phyloP scores from a whole-genome alignment of 2,888 invertebrate genomes.

The Drosophila phalerata region DNA sequence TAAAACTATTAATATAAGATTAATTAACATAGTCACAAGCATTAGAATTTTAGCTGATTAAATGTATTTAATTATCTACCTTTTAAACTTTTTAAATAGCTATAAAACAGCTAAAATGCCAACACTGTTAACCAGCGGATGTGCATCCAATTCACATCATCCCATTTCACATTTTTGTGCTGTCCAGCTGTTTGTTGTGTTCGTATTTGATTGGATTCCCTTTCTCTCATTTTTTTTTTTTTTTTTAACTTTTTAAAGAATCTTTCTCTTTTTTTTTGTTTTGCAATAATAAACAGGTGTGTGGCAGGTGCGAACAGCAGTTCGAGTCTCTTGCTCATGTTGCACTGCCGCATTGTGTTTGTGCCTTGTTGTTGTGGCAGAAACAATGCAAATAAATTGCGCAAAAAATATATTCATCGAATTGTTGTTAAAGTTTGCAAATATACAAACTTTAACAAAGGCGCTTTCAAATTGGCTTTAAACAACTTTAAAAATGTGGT shows the following conservation, averaged over 20 bases:
- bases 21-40: no score
- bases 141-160: constrained; percentile 8
- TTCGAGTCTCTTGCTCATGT: constrained; percentile 10
- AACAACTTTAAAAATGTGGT: constrained; percentile 5
- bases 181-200: constrained; percentile 44
- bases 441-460: constrained; percentile 9
- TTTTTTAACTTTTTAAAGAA: constrained; percentile 4
- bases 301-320: constrained; percentile 32
- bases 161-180: neutral
- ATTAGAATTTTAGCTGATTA: no score
- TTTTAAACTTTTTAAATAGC: neutral
- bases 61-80: no score
- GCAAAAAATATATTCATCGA: constrained; percentile 36
- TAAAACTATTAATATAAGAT: no score
- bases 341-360: constrained; percentile 25
- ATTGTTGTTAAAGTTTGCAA: constrained; percentile 16
- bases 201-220: constrained; percentile 56
- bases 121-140: constrained; percentile 24
- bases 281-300: constrained; percentile 67
- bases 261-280: neutral
- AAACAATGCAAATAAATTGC: constrained; percentile 44
- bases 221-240: neutral
- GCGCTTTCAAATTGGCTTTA: constrained; percentile 22
- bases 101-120: neutral
- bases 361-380: constrained; percentile 21